These are phyloP conservation scores for Trissonchulus sp. DNA, from an alignment of 2,888 invertebrate genomes.

Conservation along the genomic window DNA sequence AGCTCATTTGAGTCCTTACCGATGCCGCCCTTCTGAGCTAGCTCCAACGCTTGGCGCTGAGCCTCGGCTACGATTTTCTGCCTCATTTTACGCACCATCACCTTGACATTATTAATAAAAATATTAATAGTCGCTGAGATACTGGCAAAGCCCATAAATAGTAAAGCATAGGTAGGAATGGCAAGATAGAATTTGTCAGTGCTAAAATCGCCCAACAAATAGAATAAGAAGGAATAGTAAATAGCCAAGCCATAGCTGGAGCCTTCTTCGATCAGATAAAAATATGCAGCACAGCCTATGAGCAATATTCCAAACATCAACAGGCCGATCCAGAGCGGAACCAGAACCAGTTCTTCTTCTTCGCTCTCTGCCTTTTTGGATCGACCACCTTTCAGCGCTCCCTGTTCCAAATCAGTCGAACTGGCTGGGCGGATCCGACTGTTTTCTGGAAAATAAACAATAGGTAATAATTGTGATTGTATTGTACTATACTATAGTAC, in stretches of 20 bases:
- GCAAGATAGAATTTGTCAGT: not conserved
- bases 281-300: not conserved
- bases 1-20: not conserved
- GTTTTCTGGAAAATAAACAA: not conserved
- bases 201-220: not conserved
- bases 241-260: not conserved
- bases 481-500: no score
- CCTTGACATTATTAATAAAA: not conserved
- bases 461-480: no score
- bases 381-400: not conserved
- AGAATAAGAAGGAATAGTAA: not conserved
- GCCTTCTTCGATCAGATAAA: not conserved
- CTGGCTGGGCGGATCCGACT: not conserved
- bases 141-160: not conserved
- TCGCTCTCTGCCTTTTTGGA: not conserved
- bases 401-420: not conserved
- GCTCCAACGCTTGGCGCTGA: not conserved
- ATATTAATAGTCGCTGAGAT: not conserved
- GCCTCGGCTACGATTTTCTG: not conserved
- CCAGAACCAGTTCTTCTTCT: not conserved
- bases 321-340: not conserved
- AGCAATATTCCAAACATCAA: not conserved
- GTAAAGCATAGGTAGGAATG: not conserved
- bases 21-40: not conserved
- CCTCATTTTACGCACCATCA: not conserved